These are phyloP conservation scores for Meliscaeva auricollis DNA, from an alignment of 2,888 invertebrate genomes.

Conservation along the genomic window DNA sequence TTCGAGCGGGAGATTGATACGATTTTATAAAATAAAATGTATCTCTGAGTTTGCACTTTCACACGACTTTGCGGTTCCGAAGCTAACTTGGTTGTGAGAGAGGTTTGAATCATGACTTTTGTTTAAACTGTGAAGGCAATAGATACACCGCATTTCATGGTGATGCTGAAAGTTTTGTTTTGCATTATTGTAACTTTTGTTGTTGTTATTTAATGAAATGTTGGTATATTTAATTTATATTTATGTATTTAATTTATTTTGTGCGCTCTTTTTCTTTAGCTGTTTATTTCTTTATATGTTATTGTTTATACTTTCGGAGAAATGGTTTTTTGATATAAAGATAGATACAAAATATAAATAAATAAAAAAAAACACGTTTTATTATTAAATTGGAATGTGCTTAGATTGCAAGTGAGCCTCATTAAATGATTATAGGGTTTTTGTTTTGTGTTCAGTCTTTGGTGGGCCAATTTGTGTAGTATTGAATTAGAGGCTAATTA, in stretches of 20 bases:
- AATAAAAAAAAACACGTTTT: constrained; percentile 41
- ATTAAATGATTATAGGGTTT: constrained; percentile 50
- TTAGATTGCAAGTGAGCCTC: constrained; percentile 66
- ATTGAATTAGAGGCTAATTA: constrained; percentile 36
- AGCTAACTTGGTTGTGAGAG: constrained; percentile 69
- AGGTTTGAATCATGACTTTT: constrained; percentile 63
- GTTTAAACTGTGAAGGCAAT: constrained; percentile 51
- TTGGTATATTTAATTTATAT: too few species aligned
- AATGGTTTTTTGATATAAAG: constrained; percentile 36
- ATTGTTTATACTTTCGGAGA: constrained; percentile 66
- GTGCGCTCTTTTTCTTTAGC: constrained; percentile 17
- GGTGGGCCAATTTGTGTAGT: constrained; percentile 34
- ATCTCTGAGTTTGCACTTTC: constrained; percentile 40
- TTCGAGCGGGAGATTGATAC: constrained; percentile 10
- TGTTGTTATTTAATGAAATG: constrained; percentile 41
- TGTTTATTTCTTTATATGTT: constrained; percentile 65
- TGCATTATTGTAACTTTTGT: constrained; percentile 33
- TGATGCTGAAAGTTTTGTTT: constrained; percentile 36
- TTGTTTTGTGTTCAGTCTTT: constrained; percentile 8
- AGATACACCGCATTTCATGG: constrained; percentile 32
- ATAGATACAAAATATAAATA: background rate
- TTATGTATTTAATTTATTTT: constrained; percentile 1
- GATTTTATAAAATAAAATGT: background rate
- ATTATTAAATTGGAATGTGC: constrained; percentile 57
- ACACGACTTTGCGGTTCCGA: constrained; percentile 65